Conservation (phyloP, 2,113 vertebrate genomes). For the Sarotherodon lohbergeri region DNA sequence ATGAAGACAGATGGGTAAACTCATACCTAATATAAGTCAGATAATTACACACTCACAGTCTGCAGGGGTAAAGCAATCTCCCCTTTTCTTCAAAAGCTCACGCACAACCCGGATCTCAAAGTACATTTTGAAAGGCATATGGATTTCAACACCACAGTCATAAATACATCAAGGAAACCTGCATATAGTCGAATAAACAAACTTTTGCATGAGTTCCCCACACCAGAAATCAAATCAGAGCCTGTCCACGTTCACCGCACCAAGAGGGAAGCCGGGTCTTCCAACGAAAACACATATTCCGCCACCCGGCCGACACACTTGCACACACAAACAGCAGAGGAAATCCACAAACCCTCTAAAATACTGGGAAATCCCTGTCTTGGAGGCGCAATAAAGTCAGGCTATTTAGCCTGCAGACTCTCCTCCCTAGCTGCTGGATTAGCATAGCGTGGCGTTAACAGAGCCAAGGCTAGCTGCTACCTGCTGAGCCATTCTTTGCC, state of each 20-base stretch:
- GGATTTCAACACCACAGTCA: constrained; percentile 1
- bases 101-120: not conserved
- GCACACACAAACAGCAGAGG: constrained; percentile 12
- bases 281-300: constrained; percentile 40
- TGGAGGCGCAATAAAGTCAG: constrained; percentile 35
- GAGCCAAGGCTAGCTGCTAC: constrained; percentile 39
- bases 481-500: constrained; percentile 58
- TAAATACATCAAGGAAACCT: constrained; percentile 37
- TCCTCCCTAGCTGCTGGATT: constrained; percentile 33
- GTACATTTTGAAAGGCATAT: not conserved
- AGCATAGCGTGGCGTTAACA: constrained; percentile 21
- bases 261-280: not conserved
- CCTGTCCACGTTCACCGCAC: not conserved
- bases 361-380: constrained; percentile 25
- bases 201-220: constrained; percentile 32
- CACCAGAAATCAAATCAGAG: constrained; percentile 30
- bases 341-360: constrained; percentile 33
- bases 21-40: constrained; percentile 26
- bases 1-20: constrained; percentile 21
- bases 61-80: not conserved
- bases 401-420: constrained; percentile 1
- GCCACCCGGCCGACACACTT: not conserved
- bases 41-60: constrained; percentile 28
- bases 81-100: not conserved
- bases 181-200: constrained; percentile 14